These are phyloP conservation scores for Tetropium fuscum DNA, from an alignment of 2,888 invertebrate species.

Conservation along the genomic window DNA sequence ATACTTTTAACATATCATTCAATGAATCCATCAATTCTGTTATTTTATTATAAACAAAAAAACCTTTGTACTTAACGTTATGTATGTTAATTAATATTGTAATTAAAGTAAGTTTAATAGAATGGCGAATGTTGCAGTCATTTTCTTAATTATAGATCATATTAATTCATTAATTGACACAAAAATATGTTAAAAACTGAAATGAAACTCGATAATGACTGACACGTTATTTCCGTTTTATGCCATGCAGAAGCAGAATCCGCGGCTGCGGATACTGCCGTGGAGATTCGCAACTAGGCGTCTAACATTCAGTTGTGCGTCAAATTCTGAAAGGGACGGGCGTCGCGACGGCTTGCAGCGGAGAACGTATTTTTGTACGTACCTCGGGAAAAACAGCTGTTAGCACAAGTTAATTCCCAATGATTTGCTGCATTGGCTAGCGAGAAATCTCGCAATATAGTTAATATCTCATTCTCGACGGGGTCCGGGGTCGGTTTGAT, in stretches of 20 bases:
- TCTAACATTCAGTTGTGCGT: slow-evolving; percentile 48
- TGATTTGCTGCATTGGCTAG: neutral
- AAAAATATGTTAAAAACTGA: no score
- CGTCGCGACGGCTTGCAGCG: slow-evolving; percentile 13
- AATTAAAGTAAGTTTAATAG: no score
- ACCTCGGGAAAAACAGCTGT: neutral
- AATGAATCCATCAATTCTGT: no score
- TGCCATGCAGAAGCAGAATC: slow-evolving; percentile 34
- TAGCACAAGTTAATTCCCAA: neutral
- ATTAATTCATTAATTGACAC: no score
- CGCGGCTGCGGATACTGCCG: slow-evolving; percentile 43
- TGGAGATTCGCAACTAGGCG: slow-evolving; percentile 37
- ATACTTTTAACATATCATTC: no score
- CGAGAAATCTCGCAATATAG: neutral
- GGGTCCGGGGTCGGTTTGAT: no score
- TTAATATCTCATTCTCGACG: neutral
- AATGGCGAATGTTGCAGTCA: no score
- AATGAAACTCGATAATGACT: slow-evolving; percentile 8
- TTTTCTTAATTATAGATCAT: no score
- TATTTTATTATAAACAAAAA: no score
- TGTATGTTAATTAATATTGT: no score
- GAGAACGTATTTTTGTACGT: slow-evolving; percentile 8
- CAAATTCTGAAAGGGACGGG: slow-evolving; percentile 28
- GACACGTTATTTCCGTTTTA: slow-evolving; percentile 1
- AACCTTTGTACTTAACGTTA: no score